Conservation (phyloP, 1,140 invertebrate genomes). For the Mylabris phalerata region DNA sequence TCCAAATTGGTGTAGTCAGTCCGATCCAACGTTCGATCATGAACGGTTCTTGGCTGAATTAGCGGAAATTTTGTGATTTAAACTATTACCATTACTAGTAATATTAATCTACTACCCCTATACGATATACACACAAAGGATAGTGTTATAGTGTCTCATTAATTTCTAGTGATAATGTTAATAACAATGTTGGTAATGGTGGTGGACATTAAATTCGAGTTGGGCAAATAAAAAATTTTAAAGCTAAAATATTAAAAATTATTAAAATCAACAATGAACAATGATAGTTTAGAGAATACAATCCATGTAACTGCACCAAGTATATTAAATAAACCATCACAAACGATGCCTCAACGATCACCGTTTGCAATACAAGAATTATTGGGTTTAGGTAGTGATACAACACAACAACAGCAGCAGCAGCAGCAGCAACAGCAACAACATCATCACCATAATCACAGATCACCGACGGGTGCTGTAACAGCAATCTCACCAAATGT, state of each 20-base stretch:
- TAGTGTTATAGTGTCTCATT: no score
- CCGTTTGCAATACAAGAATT: constrained; percentile 90
- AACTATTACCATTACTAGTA: no score
- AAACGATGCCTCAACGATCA: constrained; percentile 70
- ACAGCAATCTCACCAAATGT: constrained; percentile 41
- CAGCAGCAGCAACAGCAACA: no score
- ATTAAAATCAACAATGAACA: constrained; percentile 33
- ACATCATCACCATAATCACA: constrained; percentile 27
- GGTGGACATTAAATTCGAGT: no score
- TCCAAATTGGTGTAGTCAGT: constrained; percentile 39
- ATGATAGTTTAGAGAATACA: constrained; percentile 38
- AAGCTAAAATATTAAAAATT: no score
- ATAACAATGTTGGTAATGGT: no score
- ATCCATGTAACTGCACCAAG: constrained; percentile 42
- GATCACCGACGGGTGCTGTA: constrained; percentile 45
- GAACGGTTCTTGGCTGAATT: constrained; percentile 20
- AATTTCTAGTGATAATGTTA: no score
- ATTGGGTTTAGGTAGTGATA: constrained; percentile 60
- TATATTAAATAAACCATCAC: constrained; percentile 41
- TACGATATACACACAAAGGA: no score
- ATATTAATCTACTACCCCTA: no score
- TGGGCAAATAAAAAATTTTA: no score
- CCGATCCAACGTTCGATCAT: constrained; percentile 30
- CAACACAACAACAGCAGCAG: constrained; percentile 12
- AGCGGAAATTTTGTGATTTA: no score